Conservation (phyloP, 2,888 invertebrate species). For the Euspilapteryx auroguttella region DNA sequence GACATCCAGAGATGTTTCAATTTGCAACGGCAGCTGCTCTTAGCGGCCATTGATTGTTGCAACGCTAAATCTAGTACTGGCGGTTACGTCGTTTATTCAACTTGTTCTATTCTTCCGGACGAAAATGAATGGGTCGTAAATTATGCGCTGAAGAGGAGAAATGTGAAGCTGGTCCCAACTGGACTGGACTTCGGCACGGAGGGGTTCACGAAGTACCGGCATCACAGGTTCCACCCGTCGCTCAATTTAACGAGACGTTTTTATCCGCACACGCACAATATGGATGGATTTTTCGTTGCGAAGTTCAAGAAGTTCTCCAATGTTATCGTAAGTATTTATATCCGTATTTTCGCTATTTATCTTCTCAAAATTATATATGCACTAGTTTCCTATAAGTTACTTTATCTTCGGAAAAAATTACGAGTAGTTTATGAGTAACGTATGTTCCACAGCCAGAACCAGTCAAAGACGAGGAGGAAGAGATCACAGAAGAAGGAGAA, state of each 20-base stretch:
- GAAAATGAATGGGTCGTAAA: slow-evolving; percentile 98
- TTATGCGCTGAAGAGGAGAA: slow-evolving; percentile 89
- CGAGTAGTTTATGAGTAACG: no score
- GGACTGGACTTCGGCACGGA: slow-evolving; percentile 95
- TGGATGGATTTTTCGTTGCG: slow-evolving; percentile 99
- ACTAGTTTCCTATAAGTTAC: neutral
- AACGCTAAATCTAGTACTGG: slow-evolving; percentile 91
- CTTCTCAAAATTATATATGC: neutral
- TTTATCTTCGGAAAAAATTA: neutral
- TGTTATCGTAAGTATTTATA: slow-evolving; percentile 47
- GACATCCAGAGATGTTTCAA: slow-evolving; percentile 92
- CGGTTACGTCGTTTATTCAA: slow-evolving; percentile 96
- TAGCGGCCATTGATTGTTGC: slow-evolving; percentile 96
- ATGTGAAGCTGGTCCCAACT: slow-evolving; percentile 91
- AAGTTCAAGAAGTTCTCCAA: slow-evolving; percentile 97
- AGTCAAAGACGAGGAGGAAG: slow-evolving; percentile 42
- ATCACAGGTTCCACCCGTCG: slow-evolving; percentile 86
- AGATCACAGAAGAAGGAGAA: slow-evolving; percentile 16
- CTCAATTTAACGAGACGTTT: slow-evolving; percentile 86
- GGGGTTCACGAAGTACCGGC: slow-evolving; percentile 88
- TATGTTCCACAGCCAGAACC: slow-evolving; percentile 34
- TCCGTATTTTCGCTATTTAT: neutral
- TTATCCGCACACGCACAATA: slow-evolving; percentile 98
- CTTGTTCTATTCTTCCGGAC: slow-evolving; percentile 96
- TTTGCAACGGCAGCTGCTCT: slow-evolving; percentile 86